Conservation (phyloP, 2,113 vertebrate species). For the Panthera tigris region DNA sequence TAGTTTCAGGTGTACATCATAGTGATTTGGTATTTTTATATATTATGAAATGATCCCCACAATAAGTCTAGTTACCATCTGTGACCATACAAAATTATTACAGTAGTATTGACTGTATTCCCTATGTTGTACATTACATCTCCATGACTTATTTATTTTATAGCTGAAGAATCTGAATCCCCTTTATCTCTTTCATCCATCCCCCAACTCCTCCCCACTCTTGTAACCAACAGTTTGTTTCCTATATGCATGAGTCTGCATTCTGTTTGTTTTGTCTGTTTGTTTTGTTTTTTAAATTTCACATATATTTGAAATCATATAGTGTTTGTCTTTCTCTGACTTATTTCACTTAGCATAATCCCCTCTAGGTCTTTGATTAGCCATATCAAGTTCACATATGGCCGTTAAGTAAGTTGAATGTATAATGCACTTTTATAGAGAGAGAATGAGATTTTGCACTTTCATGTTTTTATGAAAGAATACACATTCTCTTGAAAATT, state of each 20-base stretch:
- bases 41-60: not conserved
- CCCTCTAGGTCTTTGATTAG: conserved; percentile 16
- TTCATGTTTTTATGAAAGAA: conserved; percentile 38
- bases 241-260: not conserved
- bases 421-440: not conserved
- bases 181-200: not conserved
- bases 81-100: not conserved
- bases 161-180: not conserved
- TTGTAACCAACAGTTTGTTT: not conserved
- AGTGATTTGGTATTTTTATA: not conserved
- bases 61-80: not conserved
- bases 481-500: not conserved
- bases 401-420: not conserved
- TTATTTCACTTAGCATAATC: not conserved
- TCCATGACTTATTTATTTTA: not conserved
- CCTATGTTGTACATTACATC: not conserved
- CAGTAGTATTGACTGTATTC: not conserved
- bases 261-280: not conserved
- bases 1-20: not conserved
- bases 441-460: conserved; percentile 22
- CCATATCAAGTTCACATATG: not conserved
- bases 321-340: not conserved
- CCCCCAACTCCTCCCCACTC: not conserved
- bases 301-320: not conserved
- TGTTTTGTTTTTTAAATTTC: not conserved